Base-by-base conservation (phyloP, 2,888 invertebrate genomes). In the Malacosoma neustria region DNA sequence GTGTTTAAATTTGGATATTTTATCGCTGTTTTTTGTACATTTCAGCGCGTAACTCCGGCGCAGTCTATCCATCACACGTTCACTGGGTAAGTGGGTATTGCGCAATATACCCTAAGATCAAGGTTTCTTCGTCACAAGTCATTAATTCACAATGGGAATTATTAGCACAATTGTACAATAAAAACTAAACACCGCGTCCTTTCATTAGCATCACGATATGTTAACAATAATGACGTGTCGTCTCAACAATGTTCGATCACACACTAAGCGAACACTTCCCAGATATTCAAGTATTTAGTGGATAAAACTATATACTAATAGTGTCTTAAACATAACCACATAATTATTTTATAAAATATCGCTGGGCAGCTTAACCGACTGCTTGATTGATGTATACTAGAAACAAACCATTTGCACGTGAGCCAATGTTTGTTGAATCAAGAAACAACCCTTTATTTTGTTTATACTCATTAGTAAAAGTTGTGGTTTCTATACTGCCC, bases 1-100 rank as follows among this genome's bases (percentile, higher is more conserved):
- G 62, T 72, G 67, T 64, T 79, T 82, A 51, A 75, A 61, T 70
- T 82, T 84, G 45, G 59, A 62, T 44, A 77, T 71, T 72, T 72
- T 80, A 60, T 75, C 72, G 46, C 57, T 51, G 47, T 71, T 80
- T 61, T 70, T 80, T 39, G 66, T 49, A 40, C 72, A 73, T 49
- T 74, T 82, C 68, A 39, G 50, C 55, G 50, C 56, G 56, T 56
- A 22, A 22, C 22, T 22, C 9, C 22, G 5, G 22, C 59, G 60
- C 48, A 57, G 47, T 46, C 57, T 60, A 55, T 72, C 64, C 72
- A 70, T 68, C 57, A 60, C 54, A 48, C 34, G 40, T 45, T 38
- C 38, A 42, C 45, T 40, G 31, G 36, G 4, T 42, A 43, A n/a
- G n/a, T 36, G 32, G 37, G 4, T 42, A 43, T 68, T 68, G 58